Conservation (phyloP, 1,140 invertebrate genomes). For the Brachionus sp. region DNA sequence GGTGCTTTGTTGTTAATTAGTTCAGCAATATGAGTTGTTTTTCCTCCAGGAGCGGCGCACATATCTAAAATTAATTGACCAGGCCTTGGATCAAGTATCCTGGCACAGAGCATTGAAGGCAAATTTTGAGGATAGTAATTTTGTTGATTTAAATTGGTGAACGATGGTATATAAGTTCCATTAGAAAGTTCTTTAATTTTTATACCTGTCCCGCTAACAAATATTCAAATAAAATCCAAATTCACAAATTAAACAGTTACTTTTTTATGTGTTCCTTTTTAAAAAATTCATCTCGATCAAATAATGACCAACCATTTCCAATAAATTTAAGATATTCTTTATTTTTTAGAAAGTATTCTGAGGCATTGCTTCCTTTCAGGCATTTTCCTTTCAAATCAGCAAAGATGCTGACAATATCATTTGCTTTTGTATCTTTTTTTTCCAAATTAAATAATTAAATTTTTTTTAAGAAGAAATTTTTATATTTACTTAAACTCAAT, state of each 20-base stretch:
- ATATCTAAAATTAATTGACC: constrained; percentile 92
- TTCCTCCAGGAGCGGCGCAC: constrained; percentile 95
- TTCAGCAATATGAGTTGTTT: constrained; percentile 90
- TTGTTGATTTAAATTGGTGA: background rate
- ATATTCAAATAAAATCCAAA: background rate
- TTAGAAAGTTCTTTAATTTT: background rate
- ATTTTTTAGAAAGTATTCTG: background rate
- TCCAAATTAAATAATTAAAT: background rate
- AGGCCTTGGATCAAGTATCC: constrained; percentile 70
- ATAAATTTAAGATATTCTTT: background rate
- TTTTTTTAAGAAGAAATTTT: background rate
- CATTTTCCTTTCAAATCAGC: constrained; percentile 31
- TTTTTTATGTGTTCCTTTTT: background rate
- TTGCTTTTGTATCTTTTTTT: background rate
- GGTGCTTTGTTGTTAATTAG: constrained; percentile 93
- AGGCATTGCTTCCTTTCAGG: background rate
- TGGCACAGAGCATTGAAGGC: constrained; percentile 39
- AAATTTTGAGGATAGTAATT: constrained; percentile 42
- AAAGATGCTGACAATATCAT: constrained; percentile 4
- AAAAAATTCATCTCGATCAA: background rate
- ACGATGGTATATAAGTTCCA: background rate
- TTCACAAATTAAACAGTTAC: background rate
- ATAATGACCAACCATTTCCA: constrained; percentile 5
- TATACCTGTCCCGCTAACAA: background rate
- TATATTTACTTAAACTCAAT: constrained; percentile 11